Percentiles rank a stretch among this genome's conserved stretches.
Evolutionary conservation across 2,113 vertebrate species (phyloP).

Genomic region (Mionectes macconnelli): DNA sequence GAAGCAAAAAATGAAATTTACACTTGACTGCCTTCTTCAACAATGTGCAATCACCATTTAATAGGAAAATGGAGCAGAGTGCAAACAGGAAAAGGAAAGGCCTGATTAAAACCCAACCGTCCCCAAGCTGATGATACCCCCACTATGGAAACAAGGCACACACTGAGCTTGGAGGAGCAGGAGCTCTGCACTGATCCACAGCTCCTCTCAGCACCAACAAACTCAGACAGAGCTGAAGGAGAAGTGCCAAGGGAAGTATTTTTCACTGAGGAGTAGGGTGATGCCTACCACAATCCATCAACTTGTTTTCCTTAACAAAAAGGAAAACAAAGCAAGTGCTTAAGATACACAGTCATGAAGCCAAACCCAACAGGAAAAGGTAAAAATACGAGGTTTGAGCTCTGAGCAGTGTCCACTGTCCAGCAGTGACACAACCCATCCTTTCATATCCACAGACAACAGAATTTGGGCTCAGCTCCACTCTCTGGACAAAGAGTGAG

Average conservation of each 20-base stretch:
- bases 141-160: neutral
- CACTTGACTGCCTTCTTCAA: conserved; percentile 66
- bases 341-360: fast-evolving
- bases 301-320: fast-evolving
- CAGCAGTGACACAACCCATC: neutral
- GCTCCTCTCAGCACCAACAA: neutral
- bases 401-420: neutral
- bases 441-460: neutral
- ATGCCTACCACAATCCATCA: fast-evolving
- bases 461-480: neutral
- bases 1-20: conserved; percentile 76
- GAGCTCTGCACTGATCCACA: neutral
- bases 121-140: neutral
- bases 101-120: conserved; percentile 33
- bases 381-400: neutral
- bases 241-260: neutral
- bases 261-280: neutral
- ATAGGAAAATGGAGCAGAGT: conserved; percentile 65
- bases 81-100: conserved; percentile 55
- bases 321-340: neutral
- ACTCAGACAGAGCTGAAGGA: fast-evolving
- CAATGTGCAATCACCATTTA: conserved; percentile 61
- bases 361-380: neutral
- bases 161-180: neutral
- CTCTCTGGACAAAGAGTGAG: neutral